phyloP scores from a whole-genome alignment of 2,888 invertebrate species.

The Gymnocheta viridis region DNA sequence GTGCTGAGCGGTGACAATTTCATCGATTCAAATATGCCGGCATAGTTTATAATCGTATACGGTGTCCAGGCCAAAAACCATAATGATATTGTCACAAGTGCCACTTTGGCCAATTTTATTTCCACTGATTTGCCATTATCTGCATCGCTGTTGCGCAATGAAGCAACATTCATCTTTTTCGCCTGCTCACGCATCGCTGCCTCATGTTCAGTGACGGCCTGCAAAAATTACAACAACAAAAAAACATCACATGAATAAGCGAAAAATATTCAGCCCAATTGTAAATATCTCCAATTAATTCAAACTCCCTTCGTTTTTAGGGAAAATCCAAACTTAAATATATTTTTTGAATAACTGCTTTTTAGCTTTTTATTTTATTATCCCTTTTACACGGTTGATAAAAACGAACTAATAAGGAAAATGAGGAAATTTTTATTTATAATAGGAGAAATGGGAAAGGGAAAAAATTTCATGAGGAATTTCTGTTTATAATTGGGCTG shows the following conservation, averaged over 20 bases:
- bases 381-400: too few relatives aligned
- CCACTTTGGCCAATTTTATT: constrained; percentile 85
- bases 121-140: constrained; percentile 83
- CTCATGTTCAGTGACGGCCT: constrained; percentile 82
- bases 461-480: too few relatives aligned
- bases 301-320: too few relatives aligned
- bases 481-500: too few relatives aligned
- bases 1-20: constrained; percentile 83
- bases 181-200: constrained; percentile 85
- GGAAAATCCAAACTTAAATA: too few relatives aligned
- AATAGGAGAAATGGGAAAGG: too few relatives aligned
- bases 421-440: too few relatives aligned
- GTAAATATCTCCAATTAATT: too few relatives aligned
- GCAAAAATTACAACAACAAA: constrained; percentile 27
- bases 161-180: constrained; percentile 86
- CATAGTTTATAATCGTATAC: constrained; percentile 84
- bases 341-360: too few relatives aligned
- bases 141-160: constrained; percentile 83
- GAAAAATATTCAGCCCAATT: too few relatives aligned
- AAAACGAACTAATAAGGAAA: too few relatives aligned
- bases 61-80: constrained; percentile 88
- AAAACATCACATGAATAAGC: not conserved
- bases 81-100: constrained; percentile 85
- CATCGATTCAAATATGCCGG: constrained; percentile 83
- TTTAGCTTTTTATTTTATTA: too few relatives aligned